Evolutionary conservation across 2,888 invertebrate species (phyloP), one percentile per base, ranked within the genome.

Genomic region (Endotricha flammealis): DNA sequence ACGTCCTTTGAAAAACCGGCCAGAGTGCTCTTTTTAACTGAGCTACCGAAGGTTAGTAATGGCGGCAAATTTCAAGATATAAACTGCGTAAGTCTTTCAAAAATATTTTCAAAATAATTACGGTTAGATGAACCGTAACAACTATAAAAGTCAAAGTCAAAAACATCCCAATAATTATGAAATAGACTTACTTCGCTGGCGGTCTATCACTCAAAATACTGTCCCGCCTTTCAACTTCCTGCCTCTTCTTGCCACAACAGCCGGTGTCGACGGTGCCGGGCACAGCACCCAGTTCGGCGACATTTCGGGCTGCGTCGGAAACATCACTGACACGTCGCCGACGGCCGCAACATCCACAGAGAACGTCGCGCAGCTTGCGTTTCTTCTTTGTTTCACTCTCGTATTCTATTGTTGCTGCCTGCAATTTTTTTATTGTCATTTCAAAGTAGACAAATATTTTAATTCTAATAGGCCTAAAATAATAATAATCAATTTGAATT

Each of bases 141-240:
- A n/a, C n/a, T n/a, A n/a, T n/a, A n/a, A n/a, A n/a, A n/a, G n/a
- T n/a, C n/a, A n/a, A n/a, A n/a, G n/a, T n/a, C n/a, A n/a, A n/a
- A n/a, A n/a, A n/a, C n/a, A n/a, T n/a, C n/a, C n/a, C n/a, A 16
- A 4, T 29, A 29, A 5, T 9, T n/a, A 16, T 12, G 27, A 12
- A 29, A 2, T 3, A 12, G 24, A 64, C 73, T 69, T 12, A 85
- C 85, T 65, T 65, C 2, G 70, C 50, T 3, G 85, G 75, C 17
- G 81, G 69, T 9, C 86, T 69, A 41, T 85, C 88, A 44, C 88
- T 89, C 20, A 88, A 53, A 56, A 79, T 89, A 57, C 88, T 91
- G 61, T 88, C 90, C 11, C 86, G 75, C 53, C 85, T 80, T 46
- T 80, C 88, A 0, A 73, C 73, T 25, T 82, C 63, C 12, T 74